A percentile compares a stretch with the other conserved stretches of the same genome.
phyloP scores from a whole-genome alignment of 2,113 vertebrate species.

The Corythoichthys intestinalis region DNA sequence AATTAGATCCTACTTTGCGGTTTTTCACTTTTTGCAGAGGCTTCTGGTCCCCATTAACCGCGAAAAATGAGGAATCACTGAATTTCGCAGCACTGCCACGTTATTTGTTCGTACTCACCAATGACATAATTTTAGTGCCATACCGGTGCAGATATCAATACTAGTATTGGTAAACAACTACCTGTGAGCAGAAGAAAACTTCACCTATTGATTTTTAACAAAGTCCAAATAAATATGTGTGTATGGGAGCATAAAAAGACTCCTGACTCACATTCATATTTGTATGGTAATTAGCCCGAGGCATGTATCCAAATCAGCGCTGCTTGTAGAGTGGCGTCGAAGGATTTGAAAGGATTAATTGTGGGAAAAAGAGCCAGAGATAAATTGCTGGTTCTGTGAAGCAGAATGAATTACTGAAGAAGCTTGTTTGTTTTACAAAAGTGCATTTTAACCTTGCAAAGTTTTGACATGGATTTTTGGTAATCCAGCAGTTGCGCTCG shows the following conservation, averaged over 20 bases:
- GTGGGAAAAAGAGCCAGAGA: not conserved
- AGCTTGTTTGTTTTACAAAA: not conserved
- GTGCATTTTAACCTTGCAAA: not conserved
- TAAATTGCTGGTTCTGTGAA: constrained; percentile 2
- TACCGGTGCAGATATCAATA: not conserved
- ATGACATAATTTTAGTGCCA: too few relatives aligned
- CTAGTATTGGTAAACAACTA: not conserved
- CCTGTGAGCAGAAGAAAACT: not conserved
- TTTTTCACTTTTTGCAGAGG: too few relatives aligned
- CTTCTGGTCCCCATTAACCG: too few relatives aligned
- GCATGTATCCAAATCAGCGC: not conserved
- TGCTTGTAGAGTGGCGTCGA: not conserved
- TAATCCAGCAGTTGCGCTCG: not conserved
- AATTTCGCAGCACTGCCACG: too few relatives aligned
- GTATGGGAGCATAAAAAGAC: not conserved
- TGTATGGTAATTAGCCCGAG: not conserved
- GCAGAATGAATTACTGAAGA: not conserved
- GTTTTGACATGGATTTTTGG: not conserved
- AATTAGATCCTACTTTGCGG: too few relatives aligned
- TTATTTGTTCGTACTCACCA: too few relatives aligned
- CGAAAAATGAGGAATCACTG: too few relatives aligned
- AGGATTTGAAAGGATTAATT: not conserved
- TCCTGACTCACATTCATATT: not conserved
- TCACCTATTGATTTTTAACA: not conserved
- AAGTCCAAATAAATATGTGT: not conserved